Evolutionary conservation across 92 coral and sea anemone species (phyloP).

Genomic region (Heteractis magnifica): DNA sequence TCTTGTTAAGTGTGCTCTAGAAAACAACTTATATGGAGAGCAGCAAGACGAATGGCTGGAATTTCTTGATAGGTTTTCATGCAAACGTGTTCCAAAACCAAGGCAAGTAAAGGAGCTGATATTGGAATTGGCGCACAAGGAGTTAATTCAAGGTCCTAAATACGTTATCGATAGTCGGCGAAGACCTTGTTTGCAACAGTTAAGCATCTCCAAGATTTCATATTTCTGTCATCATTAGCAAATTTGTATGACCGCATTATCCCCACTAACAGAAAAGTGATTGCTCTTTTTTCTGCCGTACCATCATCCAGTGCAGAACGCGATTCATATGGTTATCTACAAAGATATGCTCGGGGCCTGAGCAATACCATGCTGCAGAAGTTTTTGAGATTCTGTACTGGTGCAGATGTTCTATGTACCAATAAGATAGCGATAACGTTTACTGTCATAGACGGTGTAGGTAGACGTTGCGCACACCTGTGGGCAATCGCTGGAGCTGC

Average conservation of each 20-base stretch:
- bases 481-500: conserved; percentile 35
- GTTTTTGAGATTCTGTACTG: conserved; percentile 62
- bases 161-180: conserved; percentile 40
- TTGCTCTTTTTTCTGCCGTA: conserved; percentile 36
- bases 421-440: conserved; percentile 13
- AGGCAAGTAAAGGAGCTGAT: conserved; percentile 26
- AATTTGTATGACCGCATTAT: conserved; percentile 17
- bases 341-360: conserved; percentile 46
- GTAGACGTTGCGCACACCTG: conserved; percentile 40
- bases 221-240: conserved; percentile 26
- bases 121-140: conserved; percentile 61
- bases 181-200: conserved; percentile 20
- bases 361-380: conserved; percentile 31
- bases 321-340: conserved; percentile 28
- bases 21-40: conserved; percentile 28
- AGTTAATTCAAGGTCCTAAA: conserved; percentile 43
- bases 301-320: conserved; percentile 31
- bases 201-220: conserved; percentile 22
- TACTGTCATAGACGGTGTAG: conserved; percentile 32
- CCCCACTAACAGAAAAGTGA: conserved; percentile 47
- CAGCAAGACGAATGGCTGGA: conserved; percentile 47
- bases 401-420: conserved; percentile 33
- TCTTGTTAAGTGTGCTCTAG: conserved; percentile 26
- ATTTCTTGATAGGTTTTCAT: conserved; percentile 50
- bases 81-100: conserved; percentile 39